Percentiles rank a stretch among this genome's conserved stretches.
These are phyloP conservation scores for Gambusia holbrooki DNA, from an alignment of 2,113 vertebrate species.

Conservation along the genomic window DNA sequence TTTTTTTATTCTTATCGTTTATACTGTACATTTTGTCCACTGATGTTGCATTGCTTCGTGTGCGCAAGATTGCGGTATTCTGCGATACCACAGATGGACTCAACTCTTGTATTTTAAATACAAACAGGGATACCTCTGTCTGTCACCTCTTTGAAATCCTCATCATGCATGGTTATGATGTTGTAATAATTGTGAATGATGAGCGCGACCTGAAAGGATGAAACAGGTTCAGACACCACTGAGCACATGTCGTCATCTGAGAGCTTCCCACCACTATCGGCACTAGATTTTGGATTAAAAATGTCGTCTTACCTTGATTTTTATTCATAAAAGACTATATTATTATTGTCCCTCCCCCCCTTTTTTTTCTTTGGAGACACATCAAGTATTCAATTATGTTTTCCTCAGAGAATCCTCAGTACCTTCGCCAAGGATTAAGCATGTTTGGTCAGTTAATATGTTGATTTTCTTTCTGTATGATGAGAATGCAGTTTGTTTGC, in stretches of 20 bases:
- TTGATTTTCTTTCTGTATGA: slow-evolving; percentile 6
- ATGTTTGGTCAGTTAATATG: slow-evolving; percentile 82
- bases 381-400: slow-evolving; percentile 74
- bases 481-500: neutral
- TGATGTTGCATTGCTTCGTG: slow-evolving; percentile 40
- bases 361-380: slow-evolving; percentile 37
- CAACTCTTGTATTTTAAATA: slow-evolving; percentile 13
- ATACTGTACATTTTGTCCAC: slow-evolving; percentile 61
- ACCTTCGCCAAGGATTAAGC: slow-evolving; percentile 83
- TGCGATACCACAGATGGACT: slow-evolving; percentile 42
- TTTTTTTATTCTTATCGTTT: slow-evolving; percentile 28
- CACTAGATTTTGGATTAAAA: slow-evolving; percentile 51
- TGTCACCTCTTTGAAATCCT: slow-evolving; percentile 16
- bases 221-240: slow-evolving; percentile 46
- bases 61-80: slow-evolving; percentile 61
- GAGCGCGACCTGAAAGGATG: slow-evolving; percentile 53
- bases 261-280: slow-evolving; percentile 57
- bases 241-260: slow-evolving; percentile 52
- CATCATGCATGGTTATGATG: slow-evolving; percentile 27
- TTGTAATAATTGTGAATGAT: slow-evolving; percentile 47
- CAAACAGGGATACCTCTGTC: slow-evolving; percentile 5
- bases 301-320: slow-evolving; percentile 44
- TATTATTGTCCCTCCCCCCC: slow-evolving; percentile 17
- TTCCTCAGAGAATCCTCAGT: slow-evolving; percentile 83
- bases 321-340: slow-evolving; percentile 40